Base-by-base conservation (phyloP, 2,888 invertebrate species). In the Sarcophaga carnaria region DNA sequence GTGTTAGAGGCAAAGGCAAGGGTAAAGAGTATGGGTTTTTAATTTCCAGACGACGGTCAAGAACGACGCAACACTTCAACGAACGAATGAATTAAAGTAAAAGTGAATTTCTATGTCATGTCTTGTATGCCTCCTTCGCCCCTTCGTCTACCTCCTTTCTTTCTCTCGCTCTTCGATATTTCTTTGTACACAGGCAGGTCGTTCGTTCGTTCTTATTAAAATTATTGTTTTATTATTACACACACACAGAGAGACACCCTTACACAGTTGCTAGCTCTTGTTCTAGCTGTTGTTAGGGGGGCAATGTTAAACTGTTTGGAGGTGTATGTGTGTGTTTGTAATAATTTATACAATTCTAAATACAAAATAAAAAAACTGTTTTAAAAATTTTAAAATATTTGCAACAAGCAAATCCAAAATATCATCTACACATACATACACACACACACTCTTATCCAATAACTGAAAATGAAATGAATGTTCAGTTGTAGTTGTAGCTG, bases 21-120 rank as follows among this genome's bases (percentile, higher is more conserved):
- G 70, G 25, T 27, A 59, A 69, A 45, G 37, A 49, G 60, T 60
- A 79, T 79, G 79, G 79, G 79, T 81, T 70, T 70, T 82, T 70
- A 81, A 67, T 77, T 77, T 63, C 76, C 72, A 80, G 82, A 86
- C 83, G 87, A 79, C 87, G 87, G 87, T 81, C 87, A 87, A 84
- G 87, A 87, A 81, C 87, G 84, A 87, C 81, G 81, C 87, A 83
- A 82, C 82, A 80, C 72, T 63, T 66, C 10, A 80, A 71, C 70
- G 84, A 80, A 71, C 70, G 84, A 87, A 12, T 54, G 54, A 54
- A 87, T 87, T 87, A 80, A 88, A 88, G 88, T 88, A 88, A 88
- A 88, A 88, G 88, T 88, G 88, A 88, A 88, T 81, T 85, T 88
- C 82, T 88, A 79, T 84, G 79, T 63, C 78, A 84, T 84, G 84